Percentiles rank a stretch among this genome's conserved stretches.
These are phyloP conservation scores for Drosophila pseudoobscura DNA, from an alignment of 1,140 invertebrate genomes.

Conservation along the genomic window DNA sequence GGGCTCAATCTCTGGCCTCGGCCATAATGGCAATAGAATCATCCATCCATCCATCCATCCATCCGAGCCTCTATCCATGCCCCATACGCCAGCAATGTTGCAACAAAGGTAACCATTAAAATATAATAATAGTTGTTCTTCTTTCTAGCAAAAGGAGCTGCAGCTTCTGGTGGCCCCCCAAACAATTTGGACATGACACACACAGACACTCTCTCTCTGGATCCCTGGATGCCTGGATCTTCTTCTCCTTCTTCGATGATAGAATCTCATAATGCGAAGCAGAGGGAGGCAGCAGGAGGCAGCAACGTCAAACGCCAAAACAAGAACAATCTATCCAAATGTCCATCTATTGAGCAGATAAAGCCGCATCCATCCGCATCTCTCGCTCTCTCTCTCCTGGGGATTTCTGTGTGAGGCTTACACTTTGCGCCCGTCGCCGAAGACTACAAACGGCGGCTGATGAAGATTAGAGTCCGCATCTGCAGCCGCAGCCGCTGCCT, in stretches of 20 bases:
- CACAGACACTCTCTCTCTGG: slow-evolving; percentile 13
- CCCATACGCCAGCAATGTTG: slow-evolving; percentile 48
- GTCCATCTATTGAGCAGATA: slow-evolving; percentile 82
- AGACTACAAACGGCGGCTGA: slow-evolving; percentile 78
- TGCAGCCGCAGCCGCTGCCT: slow-evolving; percentile 1
- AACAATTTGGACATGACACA: slow-evolving; percentile 76
- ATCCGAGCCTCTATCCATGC: slow-evolving; percentile 31
- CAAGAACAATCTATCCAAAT: slow-evolving; percentile 83
- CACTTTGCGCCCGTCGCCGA: slow-evolving; percentile 61
- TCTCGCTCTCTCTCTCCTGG: slow-evolving; percentile 36
- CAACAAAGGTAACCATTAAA: slow-evolving; percentile 76
- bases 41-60: slow-evolving; percentile 15
- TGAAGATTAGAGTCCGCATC: slow-evolving; percentile 67
- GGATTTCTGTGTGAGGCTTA: slow-evolving; percentile 76
- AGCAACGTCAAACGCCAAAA: slow-evolving; percentile 72
- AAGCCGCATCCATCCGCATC: slow-evolving; percentile 58
- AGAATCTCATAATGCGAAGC: slow-evolving; percentile 73
- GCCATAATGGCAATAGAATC: slow-evolving; percentile 73
- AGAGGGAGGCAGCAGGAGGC: slow-evolving; percentile 7
- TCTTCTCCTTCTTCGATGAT: slow-evolving; percentile 50
- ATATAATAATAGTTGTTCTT: slow-evolving; percentile 77
- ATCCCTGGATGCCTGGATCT: not conserved
- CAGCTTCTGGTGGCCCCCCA: slow-evolving; percentile 5
- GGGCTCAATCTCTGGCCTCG: slow-evolving; percentile 32
- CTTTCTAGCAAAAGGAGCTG: slow-evolving; percentile 32